A percentile compares a stretch with the other conserved stretches of the same genome.
Evolutionary conservation across 2,888 invertebrate species (phyloP).

Genomic region (Hirtodrosophila histrioides): DNA sequence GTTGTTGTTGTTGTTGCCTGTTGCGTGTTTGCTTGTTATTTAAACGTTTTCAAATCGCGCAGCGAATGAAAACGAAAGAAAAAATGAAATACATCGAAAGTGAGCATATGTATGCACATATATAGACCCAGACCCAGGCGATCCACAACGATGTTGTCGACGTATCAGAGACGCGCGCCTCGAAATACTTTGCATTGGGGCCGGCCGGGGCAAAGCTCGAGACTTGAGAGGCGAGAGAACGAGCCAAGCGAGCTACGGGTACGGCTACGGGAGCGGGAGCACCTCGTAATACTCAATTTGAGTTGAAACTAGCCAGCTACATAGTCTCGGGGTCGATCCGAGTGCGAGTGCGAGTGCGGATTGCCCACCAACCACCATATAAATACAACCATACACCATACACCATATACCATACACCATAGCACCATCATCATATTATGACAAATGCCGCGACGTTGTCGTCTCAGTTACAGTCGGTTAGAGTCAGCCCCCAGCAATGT

Average conservation of each 20-base stretch:
- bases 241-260: slow-evolving; percentile 8
- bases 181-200: slow-evolving; percentile 54
- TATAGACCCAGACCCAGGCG: slow-evolving; percentile 37
- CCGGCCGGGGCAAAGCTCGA: slow-evolving; percentile 15
- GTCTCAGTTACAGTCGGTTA: slow-evolving; percentile 38
- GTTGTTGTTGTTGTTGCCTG: slow-evolving; percentile 50
- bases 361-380: slow-evolving; percentile 27
- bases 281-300: slow-evolving; percentile 5
- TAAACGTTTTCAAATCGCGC: slow-evolving; percentile 79
- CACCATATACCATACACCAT: slow-evolving; percentile 8
- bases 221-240: slow-evolving; percentile 15
- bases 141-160: slow-evolving; percentile 64
- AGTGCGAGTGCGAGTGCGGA: slow-evolving; percentile 30
- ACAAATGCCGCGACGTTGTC: slow-evolving; percentile 30
- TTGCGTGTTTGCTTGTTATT: slow-evolving; percentile 67
- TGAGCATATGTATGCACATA: slow-evolving; percentile 61
- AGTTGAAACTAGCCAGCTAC: slow-evolving; percentile 16
- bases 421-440: slow-evolving; percentile 27
- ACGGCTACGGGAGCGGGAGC: not conserved
- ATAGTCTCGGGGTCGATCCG: slow-evolving; percentile 26
- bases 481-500: slow-evolving; percentile 23
- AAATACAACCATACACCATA: slow-evolving; percentile 2
- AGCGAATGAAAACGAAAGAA: slow-evolving; percentile 80
- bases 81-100: slow-evolving; percentile 79
- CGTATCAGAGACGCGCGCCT: slow-evolving; percentile 71